Conservation (phyloP, 2,888 invertebrate genomes). For the Euproctis similis region DNA sequence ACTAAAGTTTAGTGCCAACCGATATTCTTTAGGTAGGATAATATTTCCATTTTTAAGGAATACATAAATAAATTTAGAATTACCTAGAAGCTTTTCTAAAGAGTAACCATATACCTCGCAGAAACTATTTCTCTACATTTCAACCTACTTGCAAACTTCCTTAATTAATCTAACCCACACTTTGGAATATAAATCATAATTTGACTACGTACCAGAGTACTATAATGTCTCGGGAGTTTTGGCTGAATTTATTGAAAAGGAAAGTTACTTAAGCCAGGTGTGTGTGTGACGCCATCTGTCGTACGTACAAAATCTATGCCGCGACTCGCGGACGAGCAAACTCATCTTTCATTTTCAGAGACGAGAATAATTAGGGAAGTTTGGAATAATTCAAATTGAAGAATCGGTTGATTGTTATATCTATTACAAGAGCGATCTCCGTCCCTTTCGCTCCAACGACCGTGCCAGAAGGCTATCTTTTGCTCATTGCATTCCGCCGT, state of each 20-base stretch:
- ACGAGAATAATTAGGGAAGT: conserved; percentile 39
- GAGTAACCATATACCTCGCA: too few species aligned
- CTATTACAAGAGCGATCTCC: background rate
- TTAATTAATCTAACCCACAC: too few species aligned
- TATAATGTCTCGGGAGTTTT: conserved; percentile 26
- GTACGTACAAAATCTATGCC: conserved; percentile 25
- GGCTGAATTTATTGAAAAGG: conserved; percentile 52
- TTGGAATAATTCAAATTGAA: conserved; percentile 25
- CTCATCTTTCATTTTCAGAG: conserved; percentile 35
- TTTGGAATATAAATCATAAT: conserved; percentile 27
- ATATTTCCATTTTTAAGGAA: too few species aligned
- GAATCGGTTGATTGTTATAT: conserved; percentile 1
- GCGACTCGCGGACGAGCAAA: conserved; percentile 13
- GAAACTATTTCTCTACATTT: too few species aligned
- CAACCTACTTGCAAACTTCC: too few species aligned
- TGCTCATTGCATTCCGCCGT: conserved; percentile 11
- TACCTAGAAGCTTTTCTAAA: too few species aligned
- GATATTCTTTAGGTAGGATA: too few species aligned
- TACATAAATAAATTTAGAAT: too few species aligned
- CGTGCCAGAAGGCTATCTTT: too few species aligned
- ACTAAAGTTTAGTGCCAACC: too few species aligned
- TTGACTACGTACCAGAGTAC: conserved; percentile 22
- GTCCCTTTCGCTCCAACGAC: conserved; percentile 11
- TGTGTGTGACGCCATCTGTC: conserved; percentile 35
- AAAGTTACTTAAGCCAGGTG: conserved; percentile 52